Evolutionary conservation across 2,888 invertebrate species (phyloP), one percentile per base, ranked within the genome.

Genomic region (Machimus atricapillus): DNA sequence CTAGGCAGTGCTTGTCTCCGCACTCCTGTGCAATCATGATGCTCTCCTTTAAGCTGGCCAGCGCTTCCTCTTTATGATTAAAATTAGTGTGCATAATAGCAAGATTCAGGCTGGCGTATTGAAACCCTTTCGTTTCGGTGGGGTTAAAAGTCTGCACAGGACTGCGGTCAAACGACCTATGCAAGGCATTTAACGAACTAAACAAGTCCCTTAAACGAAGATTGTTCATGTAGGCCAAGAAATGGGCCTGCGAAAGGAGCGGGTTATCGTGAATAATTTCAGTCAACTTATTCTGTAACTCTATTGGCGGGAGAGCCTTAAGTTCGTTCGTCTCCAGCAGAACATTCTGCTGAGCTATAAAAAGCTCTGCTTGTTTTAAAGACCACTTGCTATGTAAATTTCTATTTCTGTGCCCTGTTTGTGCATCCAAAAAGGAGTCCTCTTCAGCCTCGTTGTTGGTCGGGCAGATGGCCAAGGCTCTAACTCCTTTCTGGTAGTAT

Each of bases 41-140:
- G 12, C 97, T 97, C 93, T 98, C 98, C 89, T 95, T 95, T n/a
- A 98, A 94, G 19, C 97, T 96, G 87, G 95, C 95, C 90, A 96
- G 92, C 0, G 97, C 97, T 91, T 97, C 95, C 79, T 95, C 94
- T 88, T 96, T 97, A 90, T 90, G 93, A 89, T 91, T 91, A 92
- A 98, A 98, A 90, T 96, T 95, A 78, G 96, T 96, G 91, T 98
- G 97, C 90, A 98, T 94, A 31, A 97, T 96, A 0, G 98, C 97
- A 89, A 98, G 93, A 91, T 98, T 98, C n/a, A 98, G 93, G 23
- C 97, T 97, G 7, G 98, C 97, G 91, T 97, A 98, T 90, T 98
- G 94, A 90, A 96, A 96, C 73, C 95, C 96, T 86, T 86, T 85
- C 89, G 93, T 93, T 85, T 93, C 93, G 73, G 93, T 93, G 90